Base-by-base conservation (phyloP, 2,113 vertebrate genomes). In the Pelecanoides urinatrix region DNA sequence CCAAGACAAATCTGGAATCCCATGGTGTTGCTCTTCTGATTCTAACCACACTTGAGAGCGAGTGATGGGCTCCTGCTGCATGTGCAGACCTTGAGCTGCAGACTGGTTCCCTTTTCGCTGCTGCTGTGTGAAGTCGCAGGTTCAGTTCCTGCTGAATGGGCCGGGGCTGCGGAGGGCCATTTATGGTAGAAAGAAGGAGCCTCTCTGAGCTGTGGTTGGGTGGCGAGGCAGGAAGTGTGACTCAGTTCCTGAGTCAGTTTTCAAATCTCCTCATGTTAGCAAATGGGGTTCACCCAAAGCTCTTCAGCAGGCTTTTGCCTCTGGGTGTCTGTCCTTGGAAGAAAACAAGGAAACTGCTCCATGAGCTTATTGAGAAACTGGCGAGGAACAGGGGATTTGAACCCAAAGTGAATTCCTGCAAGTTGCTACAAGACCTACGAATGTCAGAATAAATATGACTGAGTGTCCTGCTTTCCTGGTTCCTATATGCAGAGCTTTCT, bases 161-260 rank as follows among this genome's bases (percentile, higher is more conserved):
- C 82, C 18, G 66, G 81, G 91, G 95, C 92, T 96, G 65, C 0
- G 1, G 62, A 97, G 61, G 68, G 56, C 98, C 98, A 97, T 98
- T 98, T 98, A 98, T 98, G 98, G 98, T 98, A 98, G 97, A 98
- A 98, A 98, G 75, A 96, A 97, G 90, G 88, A 89, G 94, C 96
- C 95, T 82, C 82, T 97, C 93, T 85, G 86, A 65, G 76, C 63
- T 67, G 88, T 97, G 97, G 97, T 98, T 98, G 97, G 96, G 94
- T 96, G 91, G 78, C 5, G 7, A 80, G 97, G 95, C 98, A 98
- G 98, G 98, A 98, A 98, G 95, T 97, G 92, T 98, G 98, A 98
- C 97, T 98, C 98, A 98, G 97, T 98, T 98, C 97, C 98, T 97
- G 94, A 98, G 97, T 97, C 97, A 97, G 94, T 97, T 98, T 98